Conservation (phyloP, 2,797 vertebrate species). For the Fringilla coelebs region DNA sequence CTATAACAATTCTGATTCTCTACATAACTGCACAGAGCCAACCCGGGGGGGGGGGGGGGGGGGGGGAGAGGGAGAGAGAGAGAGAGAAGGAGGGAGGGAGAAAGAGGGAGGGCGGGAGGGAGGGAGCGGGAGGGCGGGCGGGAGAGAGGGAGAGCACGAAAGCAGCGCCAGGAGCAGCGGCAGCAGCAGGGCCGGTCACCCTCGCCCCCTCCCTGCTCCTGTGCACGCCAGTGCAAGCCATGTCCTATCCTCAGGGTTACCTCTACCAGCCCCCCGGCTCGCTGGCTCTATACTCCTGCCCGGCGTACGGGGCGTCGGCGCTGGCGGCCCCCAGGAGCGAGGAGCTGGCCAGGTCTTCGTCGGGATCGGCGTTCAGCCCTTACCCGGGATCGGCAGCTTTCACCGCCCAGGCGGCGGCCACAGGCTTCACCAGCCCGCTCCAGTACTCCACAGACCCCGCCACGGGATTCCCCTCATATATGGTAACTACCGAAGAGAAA, state of each 20-base stretch:
- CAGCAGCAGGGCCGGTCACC: constrained; percentile 68
- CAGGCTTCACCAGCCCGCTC: constrained; percentile 92
- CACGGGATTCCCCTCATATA: constrained; percentile 94
- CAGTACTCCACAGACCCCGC: constrained; percentile 92
- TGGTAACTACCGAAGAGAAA: constrained; percentile 83
- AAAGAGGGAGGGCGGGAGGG: too few relatives aligned
- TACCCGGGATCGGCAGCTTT: constrained; percentile 97
- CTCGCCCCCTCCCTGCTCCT: constrained; percentile 63
- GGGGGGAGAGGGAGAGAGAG: too few relatives aligned
- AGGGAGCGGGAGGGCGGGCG: background rate
- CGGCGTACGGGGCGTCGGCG: constrained; percentile 92
- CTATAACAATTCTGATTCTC: constrained; percentile 47
- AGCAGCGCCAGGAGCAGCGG: constrained; percentile 64
- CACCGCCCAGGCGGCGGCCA: constrained; percentile 86
- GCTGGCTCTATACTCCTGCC: constrained; percentile 96
- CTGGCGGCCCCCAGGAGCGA: constrained; percentile 93
- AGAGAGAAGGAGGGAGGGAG: too few relatives aligned
- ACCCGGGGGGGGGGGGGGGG: background rate
- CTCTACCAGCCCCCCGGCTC: constrained; percentile 98
- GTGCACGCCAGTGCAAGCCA: constrained; percentile 78
- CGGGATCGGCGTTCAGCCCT: constrained; percentile 94
- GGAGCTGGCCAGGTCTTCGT: constrained; percentile 92
- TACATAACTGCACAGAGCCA: background rate
- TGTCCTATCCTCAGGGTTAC: constrained; percentile 99
- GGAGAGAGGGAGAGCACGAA: constrained; percentile 27